These are phyloP conservation scores for Fopius arisanus DNA, from an alignment of 1,140 invertebrate species.

Conservation along the genomic window DNA sequence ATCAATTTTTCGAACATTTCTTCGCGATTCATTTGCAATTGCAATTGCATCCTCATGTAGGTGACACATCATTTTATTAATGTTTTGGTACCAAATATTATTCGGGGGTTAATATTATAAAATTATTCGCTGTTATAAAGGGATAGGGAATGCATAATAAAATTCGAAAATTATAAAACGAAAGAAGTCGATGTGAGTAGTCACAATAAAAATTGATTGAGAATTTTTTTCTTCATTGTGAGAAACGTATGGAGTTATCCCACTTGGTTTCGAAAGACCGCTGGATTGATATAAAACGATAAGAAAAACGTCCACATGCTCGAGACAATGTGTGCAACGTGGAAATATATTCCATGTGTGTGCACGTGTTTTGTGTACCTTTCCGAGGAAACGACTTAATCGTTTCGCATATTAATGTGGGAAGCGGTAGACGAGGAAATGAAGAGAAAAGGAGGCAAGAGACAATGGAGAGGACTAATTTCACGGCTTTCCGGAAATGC, in stretches of 20 bases:
- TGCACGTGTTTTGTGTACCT: neutral
- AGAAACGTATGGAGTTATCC: conserved; percentile 44
- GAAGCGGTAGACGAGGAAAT: conserved; percentile 27
- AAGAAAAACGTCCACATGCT: neutral
- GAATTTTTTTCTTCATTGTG: no score
- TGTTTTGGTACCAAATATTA: no score
- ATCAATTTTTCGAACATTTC: no score
- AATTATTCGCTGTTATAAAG: no score
- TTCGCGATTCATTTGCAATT: no score
- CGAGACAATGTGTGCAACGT: neutral
- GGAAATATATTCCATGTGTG: neutral
- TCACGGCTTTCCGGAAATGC: conserved; percentile 50
- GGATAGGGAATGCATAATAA: no score
- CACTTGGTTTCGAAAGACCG: conserved; percentile 40
- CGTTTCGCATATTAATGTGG: conserved; percentile 39
- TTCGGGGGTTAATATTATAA: no score
- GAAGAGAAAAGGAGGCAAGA: conserved; percentile 20
- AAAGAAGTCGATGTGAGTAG: no score
- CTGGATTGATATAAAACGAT: neutral
- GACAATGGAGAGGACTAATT: conserved; percentile 39
- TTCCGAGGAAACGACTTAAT: conserved; percentile 37
- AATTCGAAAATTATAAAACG: no score
- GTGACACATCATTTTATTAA: no score
- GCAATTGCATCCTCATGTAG: no score
- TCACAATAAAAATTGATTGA: no score